phyloP scores from a whole-genome alignment of 2,888 invertebrate species.

The Tryphoninae sp. region DNA sequence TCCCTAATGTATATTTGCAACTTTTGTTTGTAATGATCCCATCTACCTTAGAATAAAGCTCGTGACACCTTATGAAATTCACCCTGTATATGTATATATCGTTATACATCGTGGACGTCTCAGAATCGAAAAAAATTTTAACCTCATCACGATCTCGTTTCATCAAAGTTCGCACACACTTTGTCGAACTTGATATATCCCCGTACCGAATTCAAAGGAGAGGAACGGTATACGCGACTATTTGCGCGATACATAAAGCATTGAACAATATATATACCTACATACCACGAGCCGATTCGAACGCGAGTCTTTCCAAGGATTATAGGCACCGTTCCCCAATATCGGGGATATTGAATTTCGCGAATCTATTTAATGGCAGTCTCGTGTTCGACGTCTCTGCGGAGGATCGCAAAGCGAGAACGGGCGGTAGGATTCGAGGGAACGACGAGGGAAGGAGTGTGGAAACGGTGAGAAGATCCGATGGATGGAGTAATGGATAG shows the following conservation, averaged over 20 bases:
- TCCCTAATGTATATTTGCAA: too few relatives aligned
- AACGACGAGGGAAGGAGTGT: slow-evolving; percentile 30
- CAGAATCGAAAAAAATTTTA: background rate
- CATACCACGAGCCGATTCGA: slow-evolving; percentile 35
- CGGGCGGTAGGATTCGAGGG: slow-evolving; percentile 3
- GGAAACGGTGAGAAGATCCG: slow-evolving; percentile 56
- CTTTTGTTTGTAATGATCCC: too few relatives aligned
- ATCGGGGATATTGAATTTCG: slow-evolving; percentile 64
- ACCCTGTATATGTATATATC: background rate
- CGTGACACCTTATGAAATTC: too few relatives aligned
- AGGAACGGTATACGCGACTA: background rate
- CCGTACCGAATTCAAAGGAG: slow-evolving; percentile 33
- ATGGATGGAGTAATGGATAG: slow-evolving; percentile 76
- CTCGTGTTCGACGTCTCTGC: slow-evolving; percentile 60
- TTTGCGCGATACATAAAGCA: slow-evolving; percentile 11
- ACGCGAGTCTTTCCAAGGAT: slow-evolving; percentile 50
- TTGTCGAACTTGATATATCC: slow-evolving; percentile 48
- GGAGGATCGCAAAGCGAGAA: slow-evolving; percentile 57
- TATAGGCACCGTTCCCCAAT: slow-evolving; percentile 48
- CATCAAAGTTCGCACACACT: slow-evolving; percentile 45
- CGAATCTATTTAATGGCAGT: slow-evolving; percentile 64
- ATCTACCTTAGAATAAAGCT: too few relatives aligned
- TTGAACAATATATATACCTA: slow-evolving; percentile 16
- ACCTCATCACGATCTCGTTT: background rate
- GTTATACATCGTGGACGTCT: background rate